These are phyloP conservation scores for Corythornis cristatus DNA, from an alignment of 2,113 vertebrate species.

Conservation along the genomic window DNA sequence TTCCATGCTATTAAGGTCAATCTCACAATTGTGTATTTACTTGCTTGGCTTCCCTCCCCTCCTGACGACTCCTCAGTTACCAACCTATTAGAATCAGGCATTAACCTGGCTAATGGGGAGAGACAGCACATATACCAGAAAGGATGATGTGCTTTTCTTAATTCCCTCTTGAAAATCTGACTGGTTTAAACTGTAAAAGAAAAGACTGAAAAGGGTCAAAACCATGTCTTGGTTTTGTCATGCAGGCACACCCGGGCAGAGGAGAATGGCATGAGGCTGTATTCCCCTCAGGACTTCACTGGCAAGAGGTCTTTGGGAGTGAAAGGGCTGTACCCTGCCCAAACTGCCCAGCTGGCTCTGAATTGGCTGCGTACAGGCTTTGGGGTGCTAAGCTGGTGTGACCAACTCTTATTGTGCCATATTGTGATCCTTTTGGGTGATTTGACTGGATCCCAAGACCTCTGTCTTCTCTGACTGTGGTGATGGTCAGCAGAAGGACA, in stretches of 20 bases:
- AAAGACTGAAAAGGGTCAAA: not conserved
- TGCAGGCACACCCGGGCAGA: not conserved
- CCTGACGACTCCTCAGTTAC: not conserved
- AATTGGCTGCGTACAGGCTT: not conserved
- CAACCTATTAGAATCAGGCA: conserved; percentile 6
- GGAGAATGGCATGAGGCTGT: not conserved
- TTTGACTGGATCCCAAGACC: not conserved
- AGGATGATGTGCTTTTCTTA: conserved; percentile 21
- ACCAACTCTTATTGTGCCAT: not conserved
- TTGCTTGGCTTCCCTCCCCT: conserved; percentile 32
- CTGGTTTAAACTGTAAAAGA: not conserved
- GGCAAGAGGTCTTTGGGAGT: not conserved
- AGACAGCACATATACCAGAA: conserved; percentile 41
- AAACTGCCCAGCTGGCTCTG: not conserved
- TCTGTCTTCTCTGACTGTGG: not conserved
- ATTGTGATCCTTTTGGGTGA: not conserved
- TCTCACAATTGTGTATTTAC: not conserved
- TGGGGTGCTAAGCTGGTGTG: not conserved
- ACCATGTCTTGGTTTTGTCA: not conserved
- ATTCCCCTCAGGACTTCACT: not conserved
- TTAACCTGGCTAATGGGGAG: conserved; percentile 52
- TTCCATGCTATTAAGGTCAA: conserved; percentile 13
- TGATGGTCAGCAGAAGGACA: not conserved
- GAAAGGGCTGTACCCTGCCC: not conserved
- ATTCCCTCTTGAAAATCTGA: not conserved